A percentile compares a stretch with the other conserved stretches of the same genome.
These are phyloP conservation scores for Aethina tumida DNA, from an alignment of 1,140 invertebrate species.

Conservation along the genomic window DNA sequence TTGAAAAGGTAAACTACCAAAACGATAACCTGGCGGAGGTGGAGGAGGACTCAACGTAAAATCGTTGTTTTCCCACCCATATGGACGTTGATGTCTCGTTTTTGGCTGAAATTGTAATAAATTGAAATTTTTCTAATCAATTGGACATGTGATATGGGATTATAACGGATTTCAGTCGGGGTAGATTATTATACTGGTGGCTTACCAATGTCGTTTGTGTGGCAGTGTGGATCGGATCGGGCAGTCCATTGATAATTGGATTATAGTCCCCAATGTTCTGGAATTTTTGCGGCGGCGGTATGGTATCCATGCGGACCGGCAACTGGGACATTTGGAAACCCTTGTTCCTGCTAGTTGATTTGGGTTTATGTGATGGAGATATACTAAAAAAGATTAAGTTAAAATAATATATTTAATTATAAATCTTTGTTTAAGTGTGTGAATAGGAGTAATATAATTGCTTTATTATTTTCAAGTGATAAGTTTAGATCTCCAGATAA, in stretches of 20 bases:
- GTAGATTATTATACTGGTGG: too few relatives aligned
- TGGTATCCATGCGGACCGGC: conserved; percentile 24
- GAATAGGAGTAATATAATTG: too few relatives aligned
- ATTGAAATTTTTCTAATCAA: neutral
- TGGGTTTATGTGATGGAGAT: conserved; percentile 18
- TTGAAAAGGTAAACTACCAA: conserved; percentile 51
- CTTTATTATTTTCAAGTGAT: too few relatives aligned
- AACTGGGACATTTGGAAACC: conserved; percentile 32
- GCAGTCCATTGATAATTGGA: conserved; percentile 22
- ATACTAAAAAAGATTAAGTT: conserved; percentile 19
- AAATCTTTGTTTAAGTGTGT: too few relatives aligned
- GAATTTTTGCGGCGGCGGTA: conserved; percentile 27
- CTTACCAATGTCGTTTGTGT: conserved; percentile 65
- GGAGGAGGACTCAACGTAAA: conserved; percentile 44
- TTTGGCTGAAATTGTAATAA: conserved; percentile 53
- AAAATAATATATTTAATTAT: too few relatives aligned
- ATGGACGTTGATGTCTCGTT: conserved; percentile 60
- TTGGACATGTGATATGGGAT: neutral
- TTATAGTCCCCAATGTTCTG: conserved; percentile 21
- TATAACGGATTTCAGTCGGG: neutral
- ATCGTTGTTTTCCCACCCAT: conserved; percentile 57
- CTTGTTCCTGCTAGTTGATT: conserved; percentile 43
- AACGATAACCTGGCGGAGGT: conserved; percentile 48
- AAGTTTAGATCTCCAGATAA: too few relatives aligned
- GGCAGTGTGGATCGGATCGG: conserved; percentile 36